Evolutionary conservation across 2,797 vertebrate species (phyloP).

Genomic region (Sebastes oblongus): DNA sequence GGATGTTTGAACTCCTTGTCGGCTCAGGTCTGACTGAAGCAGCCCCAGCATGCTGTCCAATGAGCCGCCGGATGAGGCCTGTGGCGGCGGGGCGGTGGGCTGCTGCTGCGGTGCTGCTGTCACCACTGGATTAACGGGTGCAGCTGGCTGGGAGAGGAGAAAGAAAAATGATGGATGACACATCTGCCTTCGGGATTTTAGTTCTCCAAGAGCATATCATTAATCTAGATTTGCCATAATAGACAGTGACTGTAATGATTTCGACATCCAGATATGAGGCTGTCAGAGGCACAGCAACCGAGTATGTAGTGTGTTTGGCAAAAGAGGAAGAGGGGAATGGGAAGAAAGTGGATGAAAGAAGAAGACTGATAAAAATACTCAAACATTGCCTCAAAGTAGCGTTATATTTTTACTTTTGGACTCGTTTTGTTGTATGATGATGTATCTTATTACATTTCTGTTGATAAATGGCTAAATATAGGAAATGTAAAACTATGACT

Average conservation of each 20-base stretch:
- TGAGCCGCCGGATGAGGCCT: conserved; percentile 80
- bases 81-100: conserved; percentile 54
- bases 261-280: neutral
- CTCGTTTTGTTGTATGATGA: neutral
- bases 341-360: neutral
- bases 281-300: neutral
- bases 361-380: neutral
- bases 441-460: neutral
- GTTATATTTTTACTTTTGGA: neutral
- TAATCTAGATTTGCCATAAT: neutral
- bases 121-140: conserved; percentile 69
- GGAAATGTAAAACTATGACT: neutral
- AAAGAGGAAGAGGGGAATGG: neutral
- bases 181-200: conserved; percentile 6
- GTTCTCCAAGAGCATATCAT: neutral
- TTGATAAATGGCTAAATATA: neutral
- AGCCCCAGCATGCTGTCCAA: conserved; percentile 93
- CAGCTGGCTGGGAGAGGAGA: conserved; percentile 68
- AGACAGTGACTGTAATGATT: neutral
- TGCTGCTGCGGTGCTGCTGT: conserved; percentile 67
- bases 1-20: conserved; percentile 90
- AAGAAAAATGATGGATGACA: neutral
- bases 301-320: neutral
- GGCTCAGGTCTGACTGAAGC: conserved; percentile 90
- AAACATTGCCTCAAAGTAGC: neutral